Evolutionary conservation across 1,140 invertebrate species (phyloP).

Genomic region (Euglossa dilemma): DNA sequence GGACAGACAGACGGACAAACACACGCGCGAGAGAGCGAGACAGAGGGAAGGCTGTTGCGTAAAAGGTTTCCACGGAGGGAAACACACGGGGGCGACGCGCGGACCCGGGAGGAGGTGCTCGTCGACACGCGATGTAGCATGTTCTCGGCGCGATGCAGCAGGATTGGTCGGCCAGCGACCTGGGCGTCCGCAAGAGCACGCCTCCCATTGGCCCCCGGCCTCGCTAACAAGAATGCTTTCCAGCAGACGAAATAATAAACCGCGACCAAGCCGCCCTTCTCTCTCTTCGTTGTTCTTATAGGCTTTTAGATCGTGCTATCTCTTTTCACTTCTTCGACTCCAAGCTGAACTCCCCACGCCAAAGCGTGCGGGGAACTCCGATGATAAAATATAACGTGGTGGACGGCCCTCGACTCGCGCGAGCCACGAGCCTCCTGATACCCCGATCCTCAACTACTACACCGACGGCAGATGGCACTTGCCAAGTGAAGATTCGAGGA

Average conservation of each 20-base stretch:
- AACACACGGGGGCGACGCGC: conserved; percentile 53
- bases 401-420: conserved; percentile 34
- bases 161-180: conserved; percentile 74
- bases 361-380: too few species aligned
- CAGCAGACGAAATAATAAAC: conserved; percentile 81
- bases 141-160: conserved; percentile 63
- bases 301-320: background rate
- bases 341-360: background rate
- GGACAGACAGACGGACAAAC: conserved; percentile 8
- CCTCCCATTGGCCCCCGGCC: conserved; percentile 75
- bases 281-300: conserved; percentile 8
- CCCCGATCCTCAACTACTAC: background rate
- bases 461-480: background rate
- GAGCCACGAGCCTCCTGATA: conserved; percentile 37
- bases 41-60: conserved; percentile 55
- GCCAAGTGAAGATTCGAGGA: background rate
- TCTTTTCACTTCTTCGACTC: background rate
- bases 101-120: conserved; percentile 79
- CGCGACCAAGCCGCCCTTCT: conserved; percentile 46
- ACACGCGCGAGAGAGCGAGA: conserved; percentile 22
- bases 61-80: conserved; percentile 56
- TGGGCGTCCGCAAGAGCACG: conserved; percentile 79
- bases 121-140: conserved; percentile 81
- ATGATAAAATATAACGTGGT: conserved; percentile 75
- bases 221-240: conserved; percentile 79